phyloP scores from a whole-genome alignment of 2,888 invertebrate genomes.

The Phrixothrix hirtus region DNA sequence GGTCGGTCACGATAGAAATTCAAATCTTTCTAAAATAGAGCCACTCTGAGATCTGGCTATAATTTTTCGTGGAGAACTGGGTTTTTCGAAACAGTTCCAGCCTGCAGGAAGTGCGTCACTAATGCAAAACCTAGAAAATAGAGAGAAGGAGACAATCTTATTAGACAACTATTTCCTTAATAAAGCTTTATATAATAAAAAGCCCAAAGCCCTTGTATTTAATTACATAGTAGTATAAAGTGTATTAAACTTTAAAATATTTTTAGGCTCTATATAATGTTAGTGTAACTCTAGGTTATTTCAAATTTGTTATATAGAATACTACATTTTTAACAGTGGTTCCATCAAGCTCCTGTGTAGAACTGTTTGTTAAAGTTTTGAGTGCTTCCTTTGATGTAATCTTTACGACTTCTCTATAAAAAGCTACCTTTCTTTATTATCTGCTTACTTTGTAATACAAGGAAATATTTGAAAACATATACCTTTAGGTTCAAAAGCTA shows the following conservation, averaged over 20 bases:
- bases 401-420: neutral
- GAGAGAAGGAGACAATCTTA: neutral
- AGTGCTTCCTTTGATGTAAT: neutral
- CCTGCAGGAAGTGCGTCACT: slow-evolving; percentile 36
- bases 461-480: neutral
- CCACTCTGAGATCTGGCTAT: slow-evolving; percentile 36
- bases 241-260: too few species aligned
- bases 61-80: slow-evolving; percentile 38
- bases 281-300: too few species aligned
- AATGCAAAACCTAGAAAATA: slow-evolving; percentile 35
- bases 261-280: too few species aligned
- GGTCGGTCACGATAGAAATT: slow-evolving; percentile 39
- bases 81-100: slow-evolving; percentile 37
- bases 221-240: too few species aligned
- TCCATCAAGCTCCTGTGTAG: neutral
- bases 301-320: too few species aligned
- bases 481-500: neutral
- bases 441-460: neutral
- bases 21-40: slow-evolving; percentile 40
- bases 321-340: neutral
- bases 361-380: neutral
- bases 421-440: neutral
- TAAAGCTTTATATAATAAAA: too few species aligned
- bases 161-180: neutral
- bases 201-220: too few species aligned